Base-by-base conservation (phyloP, 2,797 vertebrate genomes). In the Balearica regulorum region DNA sequence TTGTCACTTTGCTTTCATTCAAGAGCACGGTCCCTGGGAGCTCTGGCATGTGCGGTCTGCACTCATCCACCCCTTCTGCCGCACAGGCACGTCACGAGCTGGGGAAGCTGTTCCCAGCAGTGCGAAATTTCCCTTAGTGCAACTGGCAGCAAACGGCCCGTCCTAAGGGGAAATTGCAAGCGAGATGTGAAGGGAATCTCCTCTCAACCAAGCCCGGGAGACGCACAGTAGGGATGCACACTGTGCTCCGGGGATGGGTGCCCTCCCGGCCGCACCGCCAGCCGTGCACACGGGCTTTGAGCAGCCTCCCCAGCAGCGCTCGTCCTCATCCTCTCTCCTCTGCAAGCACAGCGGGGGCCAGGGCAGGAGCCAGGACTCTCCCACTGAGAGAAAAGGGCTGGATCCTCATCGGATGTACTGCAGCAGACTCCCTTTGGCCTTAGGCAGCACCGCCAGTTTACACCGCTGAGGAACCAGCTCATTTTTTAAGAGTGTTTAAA, bases 231-330 rank as follows among this genome's bases (percentile, higher is more conserved):
- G 66, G 37, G 61, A 55, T 11, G 29, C 37, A 10, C 15, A 0
- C 11, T 0, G 2, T 6, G 55, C 31, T 17, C 28, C 1, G 0
- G 62, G 65, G 53, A 44, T 0, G 5, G 20, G 37, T 18, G 25
- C 54, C 26, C 39, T 39, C 39, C 53, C 1, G 3, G 28, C 53
- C 8, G 4, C 11, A 4, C 39, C 4, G 1, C 18, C 3, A 2
- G 31, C 28, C 54, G 33, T 1, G 2, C 16, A 6, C 0, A 1
- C 0, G 2, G 64, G 28, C 61, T 78, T 33, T 1, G 9, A 49
- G 51, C 41, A 31, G 66, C 70, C n/a, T 41, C 19, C 71, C 39
- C 53, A 16, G 57, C 62, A 31, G 48, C 6, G 9, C 58, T 81
- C 24, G 5, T n/a, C 39, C 31, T 81, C 28, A 5, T n/a, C 39